Evolutionary conservation across 1,140 invertebrate species (phyloP), one percentile per base, ranked within the genome.

Genomic region (Chymomyza costata): DNA sequence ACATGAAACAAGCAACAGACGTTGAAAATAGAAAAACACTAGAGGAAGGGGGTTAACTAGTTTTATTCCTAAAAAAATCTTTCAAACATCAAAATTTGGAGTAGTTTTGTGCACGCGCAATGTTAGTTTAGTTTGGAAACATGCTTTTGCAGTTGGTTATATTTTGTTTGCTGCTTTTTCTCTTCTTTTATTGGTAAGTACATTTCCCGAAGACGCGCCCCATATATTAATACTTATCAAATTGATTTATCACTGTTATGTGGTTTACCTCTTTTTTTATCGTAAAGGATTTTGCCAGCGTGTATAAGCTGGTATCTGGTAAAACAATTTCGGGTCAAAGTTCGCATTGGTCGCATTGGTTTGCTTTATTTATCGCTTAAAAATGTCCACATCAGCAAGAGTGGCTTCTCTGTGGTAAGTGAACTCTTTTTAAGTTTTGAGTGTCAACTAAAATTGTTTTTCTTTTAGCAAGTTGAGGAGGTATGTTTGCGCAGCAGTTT

Each of bases 401-500:
- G 89, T 86, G 91, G 91, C 2, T 89, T 92, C 48, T 89, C 87
- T 38, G 86, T 93, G 65, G 92, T 92, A 87, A 88, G 89, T 54
- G 34, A 14, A 11, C 13, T n/a, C 14, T 17, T 37, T 39, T 35
- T n/a, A n/a, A n/a, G n/a, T n/a, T n/a, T n/a, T n/a, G n/a, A n/a
- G n/a, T n/a, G n/a, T n/a, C n/a, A n/a, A n/a, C n/a, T n/a, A n/a
- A n/a, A n/a, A n/a, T n/a, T n/a, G n/a, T 41, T 54, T 58, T 71
- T 50, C 25, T 87, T 88, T 21, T 65, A 96, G 94, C 91, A 95
- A 87, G 91, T 97, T 55, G 93, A 96, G 70, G 91, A 94, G 85
- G 90, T 96, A 46, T 92, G 93, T 68, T 89, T 97, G 46, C 90
- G 93, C 11, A 97, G 95, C 83, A 96, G 94, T 87, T 92, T 96